A percentile compares a stretch with the other conserved stretches of the same genome.
phyloP scores from a whole-genome alignment of 2,888 invertebrate genomes.

The Hirtodrosophila cameraria region DNA sequence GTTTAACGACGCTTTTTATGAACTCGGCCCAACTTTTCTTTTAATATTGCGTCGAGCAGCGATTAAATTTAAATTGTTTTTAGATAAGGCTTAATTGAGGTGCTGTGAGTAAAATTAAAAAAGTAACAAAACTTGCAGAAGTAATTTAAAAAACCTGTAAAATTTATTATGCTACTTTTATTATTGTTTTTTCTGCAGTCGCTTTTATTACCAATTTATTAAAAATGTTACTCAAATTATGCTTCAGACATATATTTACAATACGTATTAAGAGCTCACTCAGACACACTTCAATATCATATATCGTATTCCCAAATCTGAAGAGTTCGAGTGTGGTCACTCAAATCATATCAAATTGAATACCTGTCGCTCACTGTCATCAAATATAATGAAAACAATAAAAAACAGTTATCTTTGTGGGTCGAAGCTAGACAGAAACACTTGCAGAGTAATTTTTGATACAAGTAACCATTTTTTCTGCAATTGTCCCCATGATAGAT shows the following conservation, averaged over 20 bases:
- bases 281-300: constrained; percentile 1
- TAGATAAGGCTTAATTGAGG: constrained; percentile 62
- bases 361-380: constrained; percentile 27
- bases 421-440: too few relatives aligned
- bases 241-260: not conserved
- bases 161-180: not conserved
- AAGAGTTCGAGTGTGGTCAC: not conserved
- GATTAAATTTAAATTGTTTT: constrained; percentile 66
- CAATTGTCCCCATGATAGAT: too few relatives aligned
- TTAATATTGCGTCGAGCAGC: constrained; percentile 39
- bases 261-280: not conserved
- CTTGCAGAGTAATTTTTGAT: too few relatives aligned
- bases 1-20: constrained; percentile 55
- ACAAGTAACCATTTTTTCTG: too few relatives aligned
- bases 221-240: not conserved
- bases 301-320: not conserved
- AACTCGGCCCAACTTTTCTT: constrained; percentile 26
- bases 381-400: constrained; percentile 46
- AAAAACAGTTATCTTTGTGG: too few relatives aligned
- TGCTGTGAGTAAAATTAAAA: constrained; percentile 25
- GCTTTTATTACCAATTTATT: constrained; percentile 18
- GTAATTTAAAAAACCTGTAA: too few relatives aligned
- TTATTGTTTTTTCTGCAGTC: not conserved
- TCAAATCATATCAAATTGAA: constrained; percentile 32
- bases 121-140: too few relatives aligned